Conservation (phyloP, 1,140 invertebrate species). For the Cataglyphis hispanica region DNA sequence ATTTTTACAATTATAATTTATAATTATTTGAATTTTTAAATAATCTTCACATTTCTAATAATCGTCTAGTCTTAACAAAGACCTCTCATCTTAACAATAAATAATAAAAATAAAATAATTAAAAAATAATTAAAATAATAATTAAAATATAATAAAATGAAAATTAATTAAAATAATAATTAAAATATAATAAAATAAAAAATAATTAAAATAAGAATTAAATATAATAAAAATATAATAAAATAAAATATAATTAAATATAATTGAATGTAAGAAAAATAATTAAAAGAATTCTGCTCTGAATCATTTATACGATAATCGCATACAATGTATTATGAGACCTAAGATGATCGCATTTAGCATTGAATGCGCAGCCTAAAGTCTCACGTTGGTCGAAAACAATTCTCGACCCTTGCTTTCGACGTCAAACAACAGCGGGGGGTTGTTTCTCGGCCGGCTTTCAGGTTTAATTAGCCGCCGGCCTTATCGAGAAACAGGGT, state of each 20-base stretch:
- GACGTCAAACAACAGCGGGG: constrained; percentile 70
- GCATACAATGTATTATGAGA: background rate
- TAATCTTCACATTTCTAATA: no score
- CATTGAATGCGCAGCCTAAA: background rate
- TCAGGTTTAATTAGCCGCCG: constrained; percentile 77
- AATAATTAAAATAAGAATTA: no score
- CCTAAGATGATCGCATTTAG: background rate
- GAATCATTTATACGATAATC: constrained; percentile 1
- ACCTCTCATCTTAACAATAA: background rate
- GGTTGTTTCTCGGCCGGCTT: constrained; percentile 71
- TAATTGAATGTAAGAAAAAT: no score
- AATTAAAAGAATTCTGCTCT: background rate
- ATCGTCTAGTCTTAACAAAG: background rate
- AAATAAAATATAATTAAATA: no score
- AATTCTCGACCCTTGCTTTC: constrained; percentile 30
- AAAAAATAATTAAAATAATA: no score
- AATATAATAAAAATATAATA: no score
- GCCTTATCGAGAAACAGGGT: constrained; percentile 69
- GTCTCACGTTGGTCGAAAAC: constrained; percentile 19
- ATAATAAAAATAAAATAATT: no score
- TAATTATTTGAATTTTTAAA: no score
- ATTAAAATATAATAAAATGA: no score
- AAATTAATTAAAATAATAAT: no score
- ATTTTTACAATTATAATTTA: no score
- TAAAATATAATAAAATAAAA: no score